Evolutionary conservation across 2,888 invertebrate genomes (phyloP).

Genomic region (Chrysolina oricalcia): DNA sequence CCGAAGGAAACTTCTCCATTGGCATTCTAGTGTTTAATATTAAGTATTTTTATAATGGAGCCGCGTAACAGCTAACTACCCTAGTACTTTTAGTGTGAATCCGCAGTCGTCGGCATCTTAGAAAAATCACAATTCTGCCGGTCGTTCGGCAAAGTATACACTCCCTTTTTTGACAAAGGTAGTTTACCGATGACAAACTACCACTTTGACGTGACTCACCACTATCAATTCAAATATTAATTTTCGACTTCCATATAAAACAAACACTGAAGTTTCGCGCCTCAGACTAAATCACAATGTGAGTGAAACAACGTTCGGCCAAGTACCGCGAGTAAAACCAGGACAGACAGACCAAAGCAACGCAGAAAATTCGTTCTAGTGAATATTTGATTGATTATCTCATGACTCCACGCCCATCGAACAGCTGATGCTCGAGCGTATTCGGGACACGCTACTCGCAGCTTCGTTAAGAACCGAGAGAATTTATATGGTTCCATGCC

Average conservation of each 20-base stretch:
- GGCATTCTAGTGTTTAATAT: too few relatives aligned
- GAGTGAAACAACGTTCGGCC: background rate
- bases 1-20: too few relatives aligned
- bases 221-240: background rate
- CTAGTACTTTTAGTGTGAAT: too few relatives aligned
- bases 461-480: background rate
- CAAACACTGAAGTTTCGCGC: background rate
- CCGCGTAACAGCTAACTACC: too few relatives aligned
- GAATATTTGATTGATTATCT: conserved; percentile 12
- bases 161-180: too few relatives aligned
- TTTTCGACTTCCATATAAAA: background rate
- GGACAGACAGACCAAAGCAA: background rate
- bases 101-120: too few relatives aligned
- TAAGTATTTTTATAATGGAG: too few relatives aligned
- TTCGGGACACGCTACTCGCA: conserved; percentile 9
- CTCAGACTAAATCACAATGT: conserved; percentile 4
- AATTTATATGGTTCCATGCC: background rate
- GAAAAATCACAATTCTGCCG: too few relatives aligned
- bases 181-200: background rate
- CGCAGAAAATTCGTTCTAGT: background rate
- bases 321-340: background rate
- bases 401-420: background rate
- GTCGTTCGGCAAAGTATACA: too few relatives aligned
- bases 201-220: background rate
- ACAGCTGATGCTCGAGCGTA: conserved; percentile 18